phyloP scores from a whole-genome alignment of 2,888 invertebrate species.

The Nebria brevicollis region DNA sequence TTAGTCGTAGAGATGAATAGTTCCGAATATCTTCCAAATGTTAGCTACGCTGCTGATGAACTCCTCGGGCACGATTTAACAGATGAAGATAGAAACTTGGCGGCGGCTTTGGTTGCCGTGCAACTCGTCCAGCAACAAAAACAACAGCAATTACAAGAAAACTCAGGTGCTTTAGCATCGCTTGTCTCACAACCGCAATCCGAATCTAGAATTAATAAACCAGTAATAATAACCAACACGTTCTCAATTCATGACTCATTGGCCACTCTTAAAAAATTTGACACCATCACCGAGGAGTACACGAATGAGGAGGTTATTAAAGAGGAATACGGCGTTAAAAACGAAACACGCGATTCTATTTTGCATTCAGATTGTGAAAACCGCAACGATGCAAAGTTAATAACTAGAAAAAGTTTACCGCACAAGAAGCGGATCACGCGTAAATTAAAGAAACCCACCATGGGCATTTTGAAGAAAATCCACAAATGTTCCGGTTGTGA shows the following conservation, averaged over 20 bases:
- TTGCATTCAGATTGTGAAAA: constrained; percentile 57
- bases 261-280: no score
- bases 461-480: constrained; percentile 55
- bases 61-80: constrained; percentile 63
- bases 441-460: constrained; percentile 69
- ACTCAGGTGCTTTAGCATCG: constrained; percentile 48
- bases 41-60: constrained; percentile 60
- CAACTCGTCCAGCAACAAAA: constrained; percentile 71
- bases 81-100: constrained; percentile 70
- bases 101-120: constrained; percentile 71
- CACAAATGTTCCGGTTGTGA: constrained; percentile 64
- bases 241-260: constrained; percentile 49
- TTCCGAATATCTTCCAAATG: constrained; percentile 59
- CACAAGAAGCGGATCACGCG: constrained; percentile 88
- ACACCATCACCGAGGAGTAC: no score
- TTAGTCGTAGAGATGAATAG: constrained; percentile 61
- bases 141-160: constrained; percentile 64
- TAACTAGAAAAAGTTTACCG: constrained; percentile 75
- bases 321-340: no score
- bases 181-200: constrained; percentile 36
- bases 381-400: background rate
- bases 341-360: no score
- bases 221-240: no score
- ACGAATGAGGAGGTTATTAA: no score
- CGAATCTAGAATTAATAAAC: no score